phyloP scores from a whole-genome alignment of 2,888 invertebrate genomes.

The Hecatera dysodea region DNA sequence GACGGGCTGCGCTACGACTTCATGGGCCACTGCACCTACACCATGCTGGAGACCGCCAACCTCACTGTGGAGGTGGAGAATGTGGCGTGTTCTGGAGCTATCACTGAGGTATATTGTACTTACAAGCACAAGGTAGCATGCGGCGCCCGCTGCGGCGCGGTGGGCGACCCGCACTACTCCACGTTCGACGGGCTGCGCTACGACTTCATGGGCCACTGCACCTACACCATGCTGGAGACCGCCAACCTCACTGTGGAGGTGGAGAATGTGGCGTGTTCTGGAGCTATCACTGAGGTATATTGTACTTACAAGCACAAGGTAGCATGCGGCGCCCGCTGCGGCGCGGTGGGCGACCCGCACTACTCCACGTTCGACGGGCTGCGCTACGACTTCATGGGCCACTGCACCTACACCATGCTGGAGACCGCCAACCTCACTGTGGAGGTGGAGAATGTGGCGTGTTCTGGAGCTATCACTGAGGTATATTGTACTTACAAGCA shows the following conservation, averaged over 20 bases:
- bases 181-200: conserved; percentile 97
- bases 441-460: conserved; percentile 95
- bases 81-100: conserved; percentile 95
- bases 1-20: conserved; percentile 97
- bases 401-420: conserved; percentile 96
- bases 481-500: no score
- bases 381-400: conserved; percentile 97
- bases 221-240: conserved; percentile 94
- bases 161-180: no score
- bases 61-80: conserved; percentile 95
- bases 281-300: conserved; percentile 89
- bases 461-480: conserved; percentile 92
- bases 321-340: conserved; percentile 63
- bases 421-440: conserved; percentile 93
- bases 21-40: conserved; percentile 97
- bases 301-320: conserved; percentile 94
- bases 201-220: conserved; percentile 98
- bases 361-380: conserved; percentile 87
- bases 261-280: conserved; percentile 95
- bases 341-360: no score
- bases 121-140: no score
- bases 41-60: conserved; percentile 93
- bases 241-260: conserved; percentile 93
- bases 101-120: conserved; percentile 90
- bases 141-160: no score